Percentiles rank a stretch among this genome's conserved stretches.
phyloP scores from a whole-genome alignment of 1,140 invertebrate genomes.

The Magallana gigas region DNA sequence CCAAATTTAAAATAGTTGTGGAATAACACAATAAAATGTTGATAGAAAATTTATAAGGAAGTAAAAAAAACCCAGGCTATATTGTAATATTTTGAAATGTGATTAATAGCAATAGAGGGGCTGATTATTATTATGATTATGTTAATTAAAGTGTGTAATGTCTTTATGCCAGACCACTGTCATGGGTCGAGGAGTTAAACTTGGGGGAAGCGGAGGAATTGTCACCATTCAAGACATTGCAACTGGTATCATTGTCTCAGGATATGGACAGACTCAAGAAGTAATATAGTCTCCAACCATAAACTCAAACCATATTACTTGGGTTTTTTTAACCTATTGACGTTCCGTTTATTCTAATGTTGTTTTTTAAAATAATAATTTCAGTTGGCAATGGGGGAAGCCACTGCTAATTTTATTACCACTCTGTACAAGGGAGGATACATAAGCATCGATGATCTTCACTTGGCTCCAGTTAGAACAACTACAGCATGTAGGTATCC shows the following conservation, averaged over 20 bases:
- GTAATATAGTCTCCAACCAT: neutral
- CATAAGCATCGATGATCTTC: slow-evolving; percentile 43
- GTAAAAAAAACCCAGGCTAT: neutral
- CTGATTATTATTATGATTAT: neutral
- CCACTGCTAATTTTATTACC: slow-evolving; percentile 38
- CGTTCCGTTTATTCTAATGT: no score
- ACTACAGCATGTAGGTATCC: slow-evolving; percentile 37
- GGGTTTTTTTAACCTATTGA: no score
- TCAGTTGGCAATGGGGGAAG: slow-evolving; percentile 37
- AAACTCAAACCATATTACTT: no score
- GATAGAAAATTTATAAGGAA: neutral
- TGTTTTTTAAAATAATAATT: neutral
- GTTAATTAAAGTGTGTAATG: neutral
- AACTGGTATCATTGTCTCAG: neutral
- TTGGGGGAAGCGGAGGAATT: neutral
- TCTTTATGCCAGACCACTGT: neutral
- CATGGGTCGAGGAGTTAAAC: slow-evolving; percentile 5
- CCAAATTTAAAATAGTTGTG: no score
- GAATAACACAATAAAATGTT: neutral
- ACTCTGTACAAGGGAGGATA: slow-evolving; percentile 27
- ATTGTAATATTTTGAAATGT: neutral
- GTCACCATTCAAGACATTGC: neutral
- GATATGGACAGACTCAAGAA: neutral
- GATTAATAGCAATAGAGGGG: neutral
- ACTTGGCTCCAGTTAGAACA: slow-evolving; percentile 41